Conservation (phyloP, 2,888 invertebrate genomes). For the Ophion costatus region DNA sequence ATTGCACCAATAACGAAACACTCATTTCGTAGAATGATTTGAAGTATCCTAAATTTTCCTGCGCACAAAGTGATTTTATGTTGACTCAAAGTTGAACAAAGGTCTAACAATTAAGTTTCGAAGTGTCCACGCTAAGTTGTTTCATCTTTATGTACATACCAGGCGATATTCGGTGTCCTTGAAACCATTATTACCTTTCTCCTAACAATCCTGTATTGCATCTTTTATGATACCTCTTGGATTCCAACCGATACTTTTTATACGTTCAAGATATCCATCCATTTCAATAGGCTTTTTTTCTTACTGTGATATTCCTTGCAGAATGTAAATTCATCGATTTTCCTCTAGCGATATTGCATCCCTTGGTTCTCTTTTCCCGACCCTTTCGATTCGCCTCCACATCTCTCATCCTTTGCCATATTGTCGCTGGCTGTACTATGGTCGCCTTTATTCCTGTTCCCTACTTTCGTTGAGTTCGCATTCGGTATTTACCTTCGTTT, state of each 20-base stretch:
- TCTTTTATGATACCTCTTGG: constrained; percentile 16
- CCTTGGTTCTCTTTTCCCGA: neutral
- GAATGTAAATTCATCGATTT: constrained; percentile 37
- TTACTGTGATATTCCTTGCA: constrained; percentile 17
- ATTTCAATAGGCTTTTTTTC: constrained; percentile 4
- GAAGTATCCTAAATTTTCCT: neutral
- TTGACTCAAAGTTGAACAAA: neutral
- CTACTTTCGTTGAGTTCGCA: constrained; percentile 3
- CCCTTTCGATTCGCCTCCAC: constrained; percentile 4
- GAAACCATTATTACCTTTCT: constrained; percentile 22
- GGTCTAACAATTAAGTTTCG: neutral
- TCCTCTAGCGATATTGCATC: constrained; percentile 19
- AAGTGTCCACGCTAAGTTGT: neutral
- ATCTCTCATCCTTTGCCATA: constrained; percentile 13
- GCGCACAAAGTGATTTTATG: neutral
- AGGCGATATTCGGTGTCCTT: neutral
- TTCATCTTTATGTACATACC: constrained; percentile 1
- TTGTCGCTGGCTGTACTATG: constrained; percentile 1
- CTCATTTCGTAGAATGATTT: neutral
- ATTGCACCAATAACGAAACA: neutral
- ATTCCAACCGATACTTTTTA: neutral
- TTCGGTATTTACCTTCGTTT: constrained; percentile 19
- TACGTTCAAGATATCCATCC: constrained; percentile 3
- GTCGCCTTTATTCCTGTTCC: constrained; percentile 6
- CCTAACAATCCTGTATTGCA: neutral